Evolutionary conservation across 2,113 vertebrate species (phyloP), one percentile per base, ranked within the genome.

Genomic region (Anoplopoma fimbria): DNA sequence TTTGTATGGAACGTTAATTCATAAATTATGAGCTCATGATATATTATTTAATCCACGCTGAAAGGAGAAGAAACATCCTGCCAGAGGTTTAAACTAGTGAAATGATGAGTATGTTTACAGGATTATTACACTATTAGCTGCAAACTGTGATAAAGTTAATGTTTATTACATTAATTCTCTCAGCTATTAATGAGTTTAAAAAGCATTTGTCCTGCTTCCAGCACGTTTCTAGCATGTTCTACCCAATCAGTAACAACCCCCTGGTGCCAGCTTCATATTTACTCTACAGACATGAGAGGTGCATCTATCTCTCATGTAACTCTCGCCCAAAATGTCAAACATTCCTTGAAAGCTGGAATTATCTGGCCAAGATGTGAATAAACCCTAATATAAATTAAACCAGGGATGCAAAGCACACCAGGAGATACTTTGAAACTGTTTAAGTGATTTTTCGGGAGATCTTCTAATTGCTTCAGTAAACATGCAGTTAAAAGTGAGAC

Each of bases 401-500:
- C 64, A 77, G 69, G 72, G 77, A 29, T 70, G 55, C 69, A 80
- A 36, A 29, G 60, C 14, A 57, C 69, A 75, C 6, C 36, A 42
- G 67, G 1, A 6, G 42, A 47, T 36, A 21, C 72, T 63, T 73
- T 17, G 19, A 13, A 45, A 69, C 9, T 14, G 27, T 58, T 60
- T 6, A 17, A 68, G 29, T 33, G 36, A 77, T 72, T 34, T n/a
- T 57, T 29, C 12, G 9, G 55, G 65, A 69, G 49, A 49, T 72
- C 36, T 75, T 75, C 67, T 47, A 15, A 57, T 69, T 72, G 82
- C 51, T 70, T 75, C 68, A 83, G 73, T 81, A 62, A 84, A 79
- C 79, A 72, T 67, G 40, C 86, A 53, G 38, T 78, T 19, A 65
- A 76, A 89, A 89, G 62, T 33, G 78, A 85, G 82, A 90, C 45